Conservation (phyloP, 2,113 vertebrate species). For the Coracopsis vasa region DNA sequence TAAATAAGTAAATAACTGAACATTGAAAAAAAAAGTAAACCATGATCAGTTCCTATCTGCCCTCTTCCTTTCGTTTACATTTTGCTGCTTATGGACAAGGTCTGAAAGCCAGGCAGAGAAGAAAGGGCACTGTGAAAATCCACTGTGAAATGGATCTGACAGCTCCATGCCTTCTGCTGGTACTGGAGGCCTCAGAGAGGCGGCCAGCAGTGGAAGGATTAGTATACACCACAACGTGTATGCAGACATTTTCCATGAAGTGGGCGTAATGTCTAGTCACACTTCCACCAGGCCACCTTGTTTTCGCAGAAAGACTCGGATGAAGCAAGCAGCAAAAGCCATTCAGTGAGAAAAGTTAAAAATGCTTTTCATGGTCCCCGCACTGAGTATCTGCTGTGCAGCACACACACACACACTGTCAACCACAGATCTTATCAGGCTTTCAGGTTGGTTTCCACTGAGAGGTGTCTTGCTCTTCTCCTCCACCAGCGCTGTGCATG, state of each 20-base stretch:
- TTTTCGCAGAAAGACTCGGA: neutral
- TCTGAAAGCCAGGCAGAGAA: neutral
- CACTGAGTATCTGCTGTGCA: neutral
- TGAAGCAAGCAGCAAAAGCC: neutral
- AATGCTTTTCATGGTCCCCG: neutral
- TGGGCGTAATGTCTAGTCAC: neutral
- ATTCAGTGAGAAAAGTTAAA: neutral
- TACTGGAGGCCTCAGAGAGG: neutral
- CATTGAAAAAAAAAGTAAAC: fast-evolving
- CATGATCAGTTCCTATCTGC: fast-evolving
- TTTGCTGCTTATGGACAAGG: neutral
- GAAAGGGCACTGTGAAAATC: neutral
- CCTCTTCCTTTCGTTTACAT: neutral
- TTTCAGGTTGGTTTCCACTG: neutral
- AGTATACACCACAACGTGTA: neutral
- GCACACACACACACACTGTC: neutral
- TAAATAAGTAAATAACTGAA: neutral
- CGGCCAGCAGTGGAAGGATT: neutral
- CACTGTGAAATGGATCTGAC: neutral
- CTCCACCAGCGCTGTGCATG: neutral
- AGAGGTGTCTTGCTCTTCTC: neutral
- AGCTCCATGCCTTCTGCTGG: neutral
- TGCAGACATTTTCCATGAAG: neutral
- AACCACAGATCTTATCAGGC: constrained; percentile 54
- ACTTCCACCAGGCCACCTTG: neutral